phyloP scores from a whole-genome alignment of 2,888 invertebrate genomes.

The Drosophila sordidapex region DNA sequence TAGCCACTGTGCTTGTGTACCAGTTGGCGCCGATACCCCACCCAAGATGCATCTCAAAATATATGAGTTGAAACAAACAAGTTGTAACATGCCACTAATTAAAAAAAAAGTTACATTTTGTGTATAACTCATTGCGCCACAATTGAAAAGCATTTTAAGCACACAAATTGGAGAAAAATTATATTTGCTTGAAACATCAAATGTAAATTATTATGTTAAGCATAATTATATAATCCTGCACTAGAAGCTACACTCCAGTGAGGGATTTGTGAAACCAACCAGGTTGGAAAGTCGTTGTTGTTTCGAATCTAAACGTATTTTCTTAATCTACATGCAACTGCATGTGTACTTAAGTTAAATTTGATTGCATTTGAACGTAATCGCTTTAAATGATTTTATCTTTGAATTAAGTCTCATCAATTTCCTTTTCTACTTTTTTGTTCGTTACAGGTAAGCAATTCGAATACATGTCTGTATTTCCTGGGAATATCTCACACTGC shows the following conservation, averaged over 20 bases:
- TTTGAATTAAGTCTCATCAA: conserved; percentile 1
- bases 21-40: neutral
- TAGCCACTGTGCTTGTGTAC: conserved; percentile 27
- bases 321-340: neutral
- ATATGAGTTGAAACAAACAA: conserved; percentile 21
- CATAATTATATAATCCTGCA: too few species aligned
- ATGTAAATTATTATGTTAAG: neutral
- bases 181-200: neutral
- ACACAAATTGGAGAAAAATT: neutral
- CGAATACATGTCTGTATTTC: conserved; percentile 15
- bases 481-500: conserved; percentile 15
- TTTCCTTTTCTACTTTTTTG: neutral
- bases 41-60: conserved; percentile 3
- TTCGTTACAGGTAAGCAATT: conserved; percentile 44
- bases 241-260: too few species aligned
- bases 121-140: neutral
- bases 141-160: neutral
- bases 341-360: neutral
- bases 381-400: neutral
- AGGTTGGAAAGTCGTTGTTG: neutral
- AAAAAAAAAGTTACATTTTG: conserved; percentile 13
- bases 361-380: neutral
- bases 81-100: conserved; percentile 16
- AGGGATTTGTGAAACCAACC: neutral
- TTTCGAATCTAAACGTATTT: neutral